Base-by-base conservation (phyloP, 2,888 invertebrate species). In the Carabus problematicus region DNA sequence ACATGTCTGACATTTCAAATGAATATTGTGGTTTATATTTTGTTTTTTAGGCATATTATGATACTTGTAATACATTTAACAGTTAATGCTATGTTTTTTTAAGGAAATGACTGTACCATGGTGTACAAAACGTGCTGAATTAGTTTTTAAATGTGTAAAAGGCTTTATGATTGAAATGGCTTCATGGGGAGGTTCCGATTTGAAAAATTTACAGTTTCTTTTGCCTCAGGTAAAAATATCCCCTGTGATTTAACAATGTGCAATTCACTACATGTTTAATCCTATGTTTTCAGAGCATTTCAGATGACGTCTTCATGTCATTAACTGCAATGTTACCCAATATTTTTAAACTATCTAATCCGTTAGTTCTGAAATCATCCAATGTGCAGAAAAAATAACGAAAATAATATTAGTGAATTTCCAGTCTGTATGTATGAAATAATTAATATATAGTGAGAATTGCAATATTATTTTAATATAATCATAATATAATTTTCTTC, bases 141-240 rank as follows among this genome's bases (percentile, higher is more conserved):
- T 99, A 72, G 93, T 99, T 70, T 95, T 98, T 78, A 99, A 99
- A 84, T 99, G 99, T 83, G 94, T 97, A 63, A 99, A 99, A 84
- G 99, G 99, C 2, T 99, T 98, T 83, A 94, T 99, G 94, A 96
- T 99, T 82, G 99, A 99, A 85, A 95, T 96, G 86, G 92, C 94
- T 8, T 93, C 95, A 0, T 93, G 95, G 90, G 95, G 95, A 71
- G 95, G 95, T 41, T 91, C 93, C 0, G 94, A 93, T 82, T 84
- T 95, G 72, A 93, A 93, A 83, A 97, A 92, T 80, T 85, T 97
- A 39, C 92, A 92, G 80, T 93, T 94, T 79, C 84, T 95, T 70
- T 88, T 95, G 61, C 96, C 97, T 1, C 88, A 90, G 83, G 91
- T 90, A 81, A 11, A n/a, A n/a, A n/a, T n/a, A n/a, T n/a, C n/a